These are phyloP conservation scores for Eupeodes corollae DNA, from an alignment of 1,140 invertebrate genomes.

Conservation along the genomic window DNA sequence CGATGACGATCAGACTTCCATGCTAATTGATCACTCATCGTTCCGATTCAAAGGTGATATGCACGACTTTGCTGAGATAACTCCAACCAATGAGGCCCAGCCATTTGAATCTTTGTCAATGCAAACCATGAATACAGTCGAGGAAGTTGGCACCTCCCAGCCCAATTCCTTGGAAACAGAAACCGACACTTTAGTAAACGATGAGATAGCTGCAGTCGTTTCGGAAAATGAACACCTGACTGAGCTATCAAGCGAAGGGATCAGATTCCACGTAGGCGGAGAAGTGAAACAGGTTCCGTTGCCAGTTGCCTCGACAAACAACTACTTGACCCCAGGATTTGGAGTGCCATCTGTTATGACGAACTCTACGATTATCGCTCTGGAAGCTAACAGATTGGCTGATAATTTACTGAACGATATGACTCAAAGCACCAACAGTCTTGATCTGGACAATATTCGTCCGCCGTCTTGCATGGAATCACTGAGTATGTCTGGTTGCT, in stretches of 20 bases:
- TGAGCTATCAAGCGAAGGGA: constrained; percentile 8
- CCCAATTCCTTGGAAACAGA: constrained; percentile 19
- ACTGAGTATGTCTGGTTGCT: constrained; percentile 22
- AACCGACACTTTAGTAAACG: constrained; percentile 16
- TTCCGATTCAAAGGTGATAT: constrained; percentile 8
- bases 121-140: background rate
- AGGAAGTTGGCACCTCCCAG: constrained; percentile 7
- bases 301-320: constrained; percentile 14
- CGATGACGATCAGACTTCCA: constrained; percentile 13
- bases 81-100: constrained; percentile 20
- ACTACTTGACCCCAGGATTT: background rate
- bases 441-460: constrained; percentile 63
- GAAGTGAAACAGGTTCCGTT: constrained; percentile 12
- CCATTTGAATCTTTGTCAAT: constrained; percentile 2
- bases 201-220: background rate
- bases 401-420: constrained; percentile 50
- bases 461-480: constrained; percentile 64
- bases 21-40: constrained; percentile 14
- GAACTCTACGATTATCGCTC: constrained; percentile 56
- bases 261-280: constrained; percentile 30
- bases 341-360: constrained; percentile 38
- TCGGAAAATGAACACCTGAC: background rate
- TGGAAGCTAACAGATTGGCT: constrained; percentile 59
- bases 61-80: constrained; percentile 13
- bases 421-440: constrained; percentile 46